Evolutionary conservation across 2,113 vertebrate species (phyloP), one percentile per base, ranked within the genome.

Genomic region (Syngnathus typhle): DNA sequence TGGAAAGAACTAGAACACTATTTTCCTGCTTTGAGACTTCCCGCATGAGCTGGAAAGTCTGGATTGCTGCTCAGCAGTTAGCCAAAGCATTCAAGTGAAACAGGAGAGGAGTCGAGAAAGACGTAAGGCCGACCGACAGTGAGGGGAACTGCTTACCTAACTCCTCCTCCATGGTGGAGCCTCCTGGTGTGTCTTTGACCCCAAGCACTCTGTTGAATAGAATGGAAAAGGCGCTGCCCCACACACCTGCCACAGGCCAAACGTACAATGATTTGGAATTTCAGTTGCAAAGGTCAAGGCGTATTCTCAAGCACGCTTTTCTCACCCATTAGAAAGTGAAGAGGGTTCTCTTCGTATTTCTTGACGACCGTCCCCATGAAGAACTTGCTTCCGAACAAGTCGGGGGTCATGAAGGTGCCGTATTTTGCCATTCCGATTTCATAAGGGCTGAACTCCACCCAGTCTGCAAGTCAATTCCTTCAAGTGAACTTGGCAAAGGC

Each of bases 381-480:
- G 90, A 98, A 98, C 87, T 98, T 99, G 91, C 94, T 98, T 78
- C 96, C 97, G 79, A 99, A 99, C 78, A 95, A 70, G 83, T 94
- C 93, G 13, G 97, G 96, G 32, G 92, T 89, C 97, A 99, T 99
- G 54, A 99, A 99, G 32, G 96, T 98, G 13, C 96, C 97, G 23
- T 99, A 99, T 77, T 99, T 99, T 19, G 96, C 94, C 97, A 99
- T 99, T 27, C 97, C 96, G 49, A 99, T 99, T 86, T 99, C 95
- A 61, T 95, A 98, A 0, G 96, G 95, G 67, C 92, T 97, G 87
- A 98, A 98, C 87, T 98, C 96, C 79, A 99, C 94, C 97, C 96
- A 99, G 89, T 98, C 96, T 98, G 89, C 54, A 86, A 88, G 67
- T 64, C 52, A 72, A 70, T 70, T 41, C 1, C 64, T n/a, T n/a